Conservation (phyloP, 2,113 vertebrate species). For the Grus americana region DNA sequence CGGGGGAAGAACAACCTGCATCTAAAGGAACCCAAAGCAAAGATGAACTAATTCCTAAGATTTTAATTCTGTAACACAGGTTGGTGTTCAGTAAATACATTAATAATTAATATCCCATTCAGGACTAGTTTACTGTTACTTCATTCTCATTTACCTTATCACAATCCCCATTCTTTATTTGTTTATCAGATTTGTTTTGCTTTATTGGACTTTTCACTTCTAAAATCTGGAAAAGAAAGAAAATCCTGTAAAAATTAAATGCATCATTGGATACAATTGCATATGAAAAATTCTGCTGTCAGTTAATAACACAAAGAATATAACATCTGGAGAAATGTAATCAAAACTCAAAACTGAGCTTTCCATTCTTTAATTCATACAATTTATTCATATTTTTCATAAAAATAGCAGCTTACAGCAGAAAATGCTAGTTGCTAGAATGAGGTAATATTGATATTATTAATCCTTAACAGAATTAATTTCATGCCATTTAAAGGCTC, state of each 20-base stretch:
- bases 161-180: slow-evolving; percentile 88
- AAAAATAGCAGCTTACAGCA: background rate
- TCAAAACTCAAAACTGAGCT: background rate
- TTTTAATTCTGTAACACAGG: background rate
- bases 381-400: background rate
- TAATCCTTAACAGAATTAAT: background rate
- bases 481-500: background rate
- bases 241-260: background rate
- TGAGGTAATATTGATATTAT: background rate
- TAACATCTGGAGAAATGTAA: background rate
- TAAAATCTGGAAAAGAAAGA: slow-evolving; percentile 82
- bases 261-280: background rate
- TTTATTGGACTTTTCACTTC: slow-evolving; percentile 93
- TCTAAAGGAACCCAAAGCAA: background rate
- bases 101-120: background rate
- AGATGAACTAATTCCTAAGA: background rate
- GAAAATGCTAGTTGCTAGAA: background rate
- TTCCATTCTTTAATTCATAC: background rate
- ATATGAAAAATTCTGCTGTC: background rate
- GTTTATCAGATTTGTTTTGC: slow-evolving; percentile 91
- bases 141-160: slow-evolving; percentile 85
- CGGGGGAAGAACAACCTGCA: background rate
- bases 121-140: background rate
- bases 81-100: background rate
- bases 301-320: background rate